phyloP scores from a whole-genome alignment of 2,113 vertebrate genomes.

The Cercopithecus mona region DNA sequence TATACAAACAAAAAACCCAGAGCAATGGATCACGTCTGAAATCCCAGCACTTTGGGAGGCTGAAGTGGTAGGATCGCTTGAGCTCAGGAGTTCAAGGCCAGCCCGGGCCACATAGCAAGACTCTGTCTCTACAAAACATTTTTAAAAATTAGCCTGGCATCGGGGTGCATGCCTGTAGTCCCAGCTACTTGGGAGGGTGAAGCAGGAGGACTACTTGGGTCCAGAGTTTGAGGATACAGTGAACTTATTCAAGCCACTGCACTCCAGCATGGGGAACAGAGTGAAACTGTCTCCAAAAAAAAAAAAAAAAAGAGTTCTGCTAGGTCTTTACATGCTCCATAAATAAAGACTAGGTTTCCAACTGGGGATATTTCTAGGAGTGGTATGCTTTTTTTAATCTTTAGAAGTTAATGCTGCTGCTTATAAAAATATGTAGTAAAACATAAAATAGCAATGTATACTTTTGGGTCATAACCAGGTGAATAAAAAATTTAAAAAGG shows the following conservation, averaged over 20 bases:
- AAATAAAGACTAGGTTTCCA: conserved; percentile 1
- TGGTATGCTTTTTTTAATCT: background rate
- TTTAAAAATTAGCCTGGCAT: background rate
- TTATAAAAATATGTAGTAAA: background rate
- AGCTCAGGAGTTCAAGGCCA: no score
- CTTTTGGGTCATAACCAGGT: background rate
- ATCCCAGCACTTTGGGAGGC: no score
- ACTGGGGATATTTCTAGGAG: background rate
- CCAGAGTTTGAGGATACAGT: no score
- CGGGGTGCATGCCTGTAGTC: no score
- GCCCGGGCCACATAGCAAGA: no score
- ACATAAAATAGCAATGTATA: background rate
- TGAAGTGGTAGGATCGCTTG: no score
- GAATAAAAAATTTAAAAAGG: background rate
- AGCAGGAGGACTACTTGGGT: no score
- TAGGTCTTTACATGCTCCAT: background rate
- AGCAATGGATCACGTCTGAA: no score
- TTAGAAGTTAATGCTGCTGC: conserved; percentile 11
- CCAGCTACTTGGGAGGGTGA: no score
- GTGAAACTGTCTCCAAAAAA: background rate
- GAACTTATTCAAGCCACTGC: no score
- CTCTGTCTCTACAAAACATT: background rate
- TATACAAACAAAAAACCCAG: background rate
- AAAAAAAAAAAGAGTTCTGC: background rate
- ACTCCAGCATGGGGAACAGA: no score